Evolutionary conservation across 1,140 invertebrate genomes (phyloP), one percentile per base, ranked within the genome.

Genomic region (Dinoponera quadriceps): DNA sequence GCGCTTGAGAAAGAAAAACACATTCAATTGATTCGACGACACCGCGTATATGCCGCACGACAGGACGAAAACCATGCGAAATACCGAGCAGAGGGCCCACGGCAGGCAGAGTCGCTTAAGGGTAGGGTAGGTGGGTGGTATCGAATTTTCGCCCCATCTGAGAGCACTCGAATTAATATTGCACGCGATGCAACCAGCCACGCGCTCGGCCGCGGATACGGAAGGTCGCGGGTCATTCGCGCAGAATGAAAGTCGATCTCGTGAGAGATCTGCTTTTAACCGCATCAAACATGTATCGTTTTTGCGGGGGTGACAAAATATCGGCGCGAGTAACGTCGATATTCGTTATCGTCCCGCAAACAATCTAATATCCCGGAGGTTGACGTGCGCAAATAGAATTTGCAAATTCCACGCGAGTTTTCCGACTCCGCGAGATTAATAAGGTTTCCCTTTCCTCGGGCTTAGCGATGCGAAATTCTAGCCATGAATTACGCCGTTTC

Each of bases 101-200:
- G 25, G 49, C 18, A 44, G 38, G 62, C 62, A 22, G 33, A 18
- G 33, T 69, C 29, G 65, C 75, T 71, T 20, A 20, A 77, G 75
- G 51, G 78, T 80, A 66, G 65, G 84, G 60, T 48, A 25, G 55
- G 75, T 38, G 57, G 86, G 54, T 83, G 81, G 86, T 92, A 92
- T 92, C 92, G 90, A 91, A 92, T 92, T 92, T 92, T 91, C 91
- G 85, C 86, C 85, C 87, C 82, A 80, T 91, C 88, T 89, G 86
- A 85, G 84, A 83, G 90, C 85, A 91, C 87, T 89, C 90, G 90
- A 90, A 90, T 92, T 91, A 92, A 93, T 91, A 93, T 91, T 93
- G 91, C 85, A 93, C 78, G 54, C 73, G 85, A 84, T 66, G 48
- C 66, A 69, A 82, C 63, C 60, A 62, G 74, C 69, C 80, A 54